phyloP scores from a whole-genome alignment of 64 coral and sea anemone species.

The Pocillopora verrucosa region DNA sequence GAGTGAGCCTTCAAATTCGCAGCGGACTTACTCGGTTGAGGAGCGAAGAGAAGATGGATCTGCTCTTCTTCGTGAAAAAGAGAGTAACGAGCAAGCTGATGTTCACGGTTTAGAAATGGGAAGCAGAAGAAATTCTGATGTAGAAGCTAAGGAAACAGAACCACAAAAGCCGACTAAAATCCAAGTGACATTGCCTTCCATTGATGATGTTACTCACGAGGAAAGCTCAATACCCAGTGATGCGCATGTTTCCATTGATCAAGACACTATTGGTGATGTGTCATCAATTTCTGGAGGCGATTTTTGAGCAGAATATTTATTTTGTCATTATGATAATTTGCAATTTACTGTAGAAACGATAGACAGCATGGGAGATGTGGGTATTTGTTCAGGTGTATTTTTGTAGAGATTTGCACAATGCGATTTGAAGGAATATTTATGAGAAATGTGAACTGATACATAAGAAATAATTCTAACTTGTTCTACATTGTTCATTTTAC shows the following conservation, averaged over 20 bases:
- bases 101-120: neutral
- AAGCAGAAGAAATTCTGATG: neutral
- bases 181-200: constrained; percentile 66
- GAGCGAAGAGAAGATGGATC: neutral
- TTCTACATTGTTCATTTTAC: too few relatives aligned
- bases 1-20: constrained; percentile 13
- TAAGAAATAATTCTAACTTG: too few relatives aligned
- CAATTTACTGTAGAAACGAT: neutral
- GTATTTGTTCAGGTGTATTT: neutral
- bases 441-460: too few relatives aligned
- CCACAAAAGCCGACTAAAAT: constrained; percentile 55
- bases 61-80: neutral
- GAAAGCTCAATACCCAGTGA: constrained; percentile 54
- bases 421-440: too few relatives aligned
- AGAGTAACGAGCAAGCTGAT: neutral
- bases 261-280: constrained; percentile 74
- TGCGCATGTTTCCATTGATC: constrained; percentile 33
- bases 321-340: neutral
- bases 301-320: constrained; percentile 33
- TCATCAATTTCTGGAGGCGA: constrained; percentile 91
- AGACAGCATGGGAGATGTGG: neutral
- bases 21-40: constrained; percentile 18
- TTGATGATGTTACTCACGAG: constrained; percentile 43
- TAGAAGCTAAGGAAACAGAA: neutral
- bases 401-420: too few relatives aligned